phyloP scores from a whole-genome alignment of 1,140 invertebrate genomes.

The Hypothenemus hampei region DNA sequence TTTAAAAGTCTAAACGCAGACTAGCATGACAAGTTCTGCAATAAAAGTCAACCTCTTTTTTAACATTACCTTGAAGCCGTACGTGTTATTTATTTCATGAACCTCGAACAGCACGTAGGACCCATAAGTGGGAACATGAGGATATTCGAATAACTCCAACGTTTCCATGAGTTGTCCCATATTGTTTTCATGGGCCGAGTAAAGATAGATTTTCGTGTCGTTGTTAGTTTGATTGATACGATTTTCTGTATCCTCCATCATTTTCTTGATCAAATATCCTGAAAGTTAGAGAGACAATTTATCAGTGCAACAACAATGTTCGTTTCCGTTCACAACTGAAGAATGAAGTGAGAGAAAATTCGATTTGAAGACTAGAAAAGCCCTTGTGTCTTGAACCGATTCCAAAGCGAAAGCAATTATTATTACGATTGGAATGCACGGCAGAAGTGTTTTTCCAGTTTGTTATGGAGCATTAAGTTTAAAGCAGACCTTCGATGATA shows the following conservation, averaged over 20 bases:
- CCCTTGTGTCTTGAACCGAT: too few species aligned
- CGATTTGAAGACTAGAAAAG: too few species aligned
- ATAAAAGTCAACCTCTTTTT: too few species aligned
- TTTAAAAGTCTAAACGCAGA: too few species aligned
- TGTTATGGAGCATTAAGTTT: too few species aligned
- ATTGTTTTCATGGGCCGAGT: slow-evolving; percentile 35
- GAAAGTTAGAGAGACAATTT: neutral
- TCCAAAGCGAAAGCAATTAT: too few species aligned
- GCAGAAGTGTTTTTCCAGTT: too few species aligned
- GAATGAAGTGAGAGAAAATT: too few species aligned
- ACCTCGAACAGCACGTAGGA: slow-evolving; percentile 32
- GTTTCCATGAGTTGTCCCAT: slow-evolving; percentile 26
- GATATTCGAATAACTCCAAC: slow-evolving; percentile 28
- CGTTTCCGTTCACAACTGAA: too few species aligned
- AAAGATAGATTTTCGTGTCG: slow-evolving; percentile 31
- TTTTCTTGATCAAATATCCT: slow-evolving; percentile 31
- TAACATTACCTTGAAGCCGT: slow-evolving; percentile 30
- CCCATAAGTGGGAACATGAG: slow-evolving; percentile 32
- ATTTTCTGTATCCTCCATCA: slow-evolving; percentile 30
- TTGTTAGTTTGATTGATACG: slow-evolving; percentile 9
- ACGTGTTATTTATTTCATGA: slow-evolving; percentile 24
- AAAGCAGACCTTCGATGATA: too few species aligned
- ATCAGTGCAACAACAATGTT: neutral
- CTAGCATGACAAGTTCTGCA: too few species aligned
- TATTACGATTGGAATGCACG: too few species aligned